Conservation (phyloP, 1,140 invertebrate genomes). For the Hirudo medicinalis region DNA sequence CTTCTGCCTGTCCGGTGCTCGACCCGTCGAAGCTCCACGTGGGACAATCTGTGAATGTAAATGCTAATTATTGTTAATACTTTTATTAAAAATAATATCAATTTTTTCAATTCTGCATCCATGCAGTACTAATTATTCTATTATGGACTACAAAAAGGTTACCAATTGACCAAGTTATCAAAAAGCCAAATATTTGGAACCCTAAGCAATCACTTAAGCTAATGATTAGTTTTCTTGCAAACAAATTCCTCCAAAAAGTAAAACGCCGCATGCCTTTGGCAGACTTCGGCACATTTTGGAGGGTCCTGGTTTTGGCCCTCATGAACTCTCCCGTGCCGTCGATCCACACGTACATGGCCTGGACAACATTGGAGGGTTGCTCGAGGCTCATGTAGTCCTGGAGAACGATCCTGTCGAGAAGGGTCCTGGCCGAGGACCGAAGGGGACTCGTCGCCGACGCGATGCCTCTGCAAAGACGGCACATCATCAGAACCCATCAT, state of each 20-base stretch:
- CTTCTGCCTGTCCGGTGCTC: conserved; percentile 46
- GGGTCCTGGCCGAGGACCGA: background rate
- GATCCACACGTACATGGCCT: conserved; percentile 86
- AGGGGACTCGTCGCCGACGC: too few species aligned
- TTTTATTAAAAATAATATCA: too few species aligned
- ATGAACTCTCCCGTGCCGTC: conserved; percentile 80
- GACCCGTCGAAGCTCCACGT: conserved; percentile 92
- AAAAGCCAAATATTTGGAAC: too few species aligned
- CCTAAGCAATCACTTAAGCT: too few species aligned
- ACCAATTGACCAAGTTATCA: too few species aligned
- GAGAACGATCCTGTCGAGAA: conserved; percentile 8
- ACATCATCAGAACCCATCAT: too few species aligned
- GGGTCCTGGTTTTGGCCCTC: conserved; percentile 70
- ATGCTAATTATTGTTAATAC: too few species aligned
- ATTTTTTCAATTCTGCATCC: too few species aligned
- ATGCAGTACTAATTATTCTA: too few species aligned
- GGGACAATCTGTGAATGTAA: conserved; percentile 55
- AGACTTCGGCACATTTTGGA: conserved; percentile 59
- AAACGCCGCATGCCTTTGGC: conserved; percentile 47
- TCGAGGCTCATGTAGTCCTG: conserved; percentile 15
- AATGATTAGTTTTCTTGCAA: background rate
- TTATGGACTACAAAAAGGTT: too few species aligned
- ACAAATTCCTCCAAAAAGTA: background rate
- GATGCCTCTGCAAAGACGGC: too few species aligned
- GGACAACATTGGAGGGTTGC: conserved; percentile 39